phyloP scores from a whole-genome alignment of 1,140 invertebrate genomes.

The Lasioglossum baleicum region DNA sequence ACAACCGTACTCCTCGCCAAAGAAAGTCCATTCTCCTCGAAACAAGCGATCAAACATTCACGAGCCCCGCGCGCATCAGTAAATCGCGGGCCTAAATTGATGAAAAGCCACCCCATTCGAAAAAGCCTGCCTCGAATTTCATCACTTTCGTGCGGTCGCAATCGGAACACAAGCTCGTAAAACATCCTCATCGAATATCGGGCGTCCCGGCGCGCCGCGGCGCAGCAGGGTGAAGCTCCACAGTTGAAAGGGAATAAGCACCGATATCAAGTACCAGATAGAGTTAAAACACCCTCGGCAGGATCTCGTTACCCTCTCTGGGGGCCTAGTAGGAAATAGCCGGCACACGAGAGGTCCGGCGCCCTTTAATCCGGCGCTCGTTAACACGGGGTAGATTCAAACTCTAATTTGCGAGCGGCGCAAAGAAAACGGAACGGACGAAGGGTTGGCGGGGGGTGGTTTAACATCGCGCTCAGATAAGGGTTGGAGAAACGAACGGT shows the following conservation, averaged over 20 bases:
- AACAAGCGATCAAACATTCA: no score
- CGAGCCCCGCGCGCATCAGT: no score
- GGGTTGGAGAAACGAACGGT: background rate
- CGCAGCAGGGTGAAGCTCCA: no score
- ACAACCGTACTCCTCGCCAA: no score
- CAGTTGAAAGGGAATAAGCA: background rate
- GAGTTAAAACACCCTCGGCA: background rate
- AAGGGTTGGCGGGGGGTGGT: background rate
- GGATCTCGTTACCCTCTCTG: background rate
- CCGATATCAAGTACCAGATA: background rate
- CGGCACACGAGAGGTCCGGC: background rate
- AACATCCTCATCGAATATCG: no score
- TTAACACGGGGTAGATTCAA: slow-evolving; percentile 27
- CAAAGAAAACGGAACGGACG: slow-evolving; percentile 9
- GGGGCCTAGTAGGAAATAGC: background rate
- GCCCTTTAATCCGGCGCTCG: slow-evolving; percentile 30
- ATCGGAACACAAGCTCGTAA: no score
- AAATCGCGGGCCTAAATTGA: no score
- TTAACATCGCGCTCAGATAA: slow-evolving; percentile 12
- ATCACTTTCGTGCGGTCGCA: no score
- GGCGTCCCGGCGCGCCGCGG: no score
- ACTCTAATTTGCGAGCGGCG: slow-evolving; percentile 36
- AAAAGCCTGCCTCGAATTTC: no score
- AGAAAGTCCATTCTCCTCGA: no score
- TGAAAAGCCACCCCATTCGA: no score